Conservation (phyloP, 2,888 invertebrate species). For the Noctua comes region DNA sequence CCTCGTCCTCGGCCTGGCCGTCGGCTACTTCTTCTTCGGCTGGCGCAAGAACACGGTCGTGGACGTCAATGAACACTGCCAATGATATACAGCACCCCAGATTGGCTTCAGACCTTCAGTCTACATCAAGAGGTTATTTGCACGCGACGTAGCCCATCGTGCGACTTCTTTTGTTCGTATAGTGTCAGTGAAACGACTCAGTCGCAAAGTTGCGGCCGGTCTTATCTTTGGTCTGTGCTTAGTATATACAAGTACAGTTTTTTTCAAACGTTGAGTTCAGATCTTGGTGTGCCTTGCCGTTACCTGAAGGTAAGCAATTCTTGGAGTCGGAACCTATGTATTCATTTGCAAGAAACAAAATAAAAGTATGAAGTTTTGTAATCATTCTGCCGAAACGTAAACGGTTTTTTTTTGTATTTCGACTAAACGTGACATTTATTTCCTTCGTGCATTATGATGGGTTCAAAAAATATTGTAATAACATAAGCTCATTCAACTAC, state of each 20-base stretch:
- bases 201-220: conserved; percentile 40
- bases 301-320: background rate
- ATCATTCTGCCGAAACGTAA: background rate
- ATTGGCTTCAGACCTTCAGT: conserved; percentile 38
- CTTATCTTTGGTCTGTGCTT: conserved; percentile 48
- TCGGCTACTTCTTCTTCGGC: conserved; percentile 98
- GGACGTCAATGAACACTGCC: conserved; percentile 98
- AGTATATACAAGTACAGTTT: conserved; percentile 54
- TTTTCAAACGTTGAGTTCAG: conserved; percentile 37
- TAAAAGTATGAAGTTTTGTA: background rate
- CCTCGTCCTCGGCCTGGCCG: conserved; percentile 96
- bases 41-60: conserved; percentile 97
- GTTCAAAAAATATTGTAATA: conserved; percentile 1
- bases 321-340: background rate
- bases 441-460: background rate
- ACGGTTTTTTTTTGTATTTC: background rate
- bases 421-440: background rate
- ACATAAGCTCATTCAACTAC: background rate
- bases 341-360: background rate
- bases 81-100: conserved; percentile 87
- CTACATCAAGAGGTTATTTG: conserved; percentile 27
- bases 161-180: conserved; percentile 7
- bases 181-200: conserved; percentile 29
- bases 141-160: conserved; percentile 16
- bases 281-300: background rate